Evolutionary conservation across 2,888 invertebrate species (phyloP).

Genomic region (Smittia sp.): DNA sequence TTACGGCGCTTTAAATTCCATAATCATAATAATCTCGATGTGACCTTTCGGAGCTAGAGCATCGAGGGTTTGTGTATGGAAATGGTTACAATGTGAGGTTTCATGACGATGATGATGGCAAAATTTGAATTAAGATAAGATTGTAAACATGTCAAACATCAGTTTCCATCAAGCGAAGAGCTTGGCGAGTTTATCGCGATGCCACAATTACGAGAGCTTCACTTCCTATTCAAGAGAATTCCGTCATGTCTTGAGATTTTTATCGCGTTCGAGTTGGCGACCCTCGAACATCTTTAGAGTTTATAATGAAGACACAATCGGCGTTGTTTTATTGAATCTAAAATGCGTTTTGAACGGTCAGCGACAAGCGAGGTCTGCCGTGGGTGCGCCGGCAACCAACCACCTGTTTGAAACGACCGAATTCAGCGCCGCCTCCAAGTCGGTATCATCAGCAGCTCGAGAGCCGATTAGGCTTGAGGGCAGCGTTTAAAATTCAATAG

Average conservation of each 20-base stretch:
- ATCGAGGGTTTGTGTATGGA: not conserved
- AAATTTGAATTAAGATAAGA: constrained; percentile 15
- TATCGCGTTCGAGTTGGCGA: constrained; percentile 6
- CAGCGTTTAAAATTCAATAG: not conserved
- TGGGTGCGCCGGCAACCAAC: constrained; percentile 2
- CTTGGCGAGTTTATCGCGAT: not conserved
- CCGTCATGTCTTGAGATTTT: not conserved
- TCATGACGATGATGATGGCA: not conserved
- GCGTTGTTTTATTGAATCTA: not conserved
- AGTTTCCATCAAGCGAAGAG: not conserved
- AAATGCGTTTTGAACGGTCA: not conserved
- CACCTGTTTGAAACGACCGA: constrained; percentile 3
- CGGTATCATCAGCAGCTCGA: constrained; percentile 1
- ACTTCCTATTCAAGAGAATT: not conserved
- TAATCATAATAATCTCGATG: constrained; percentile 9
- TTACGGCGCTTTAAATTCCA: constrained; percentile 18
- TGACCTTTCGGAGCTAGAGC: constrained; percentile 15
- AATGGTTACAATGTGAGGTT: not conserved
- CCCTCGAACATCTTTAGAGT: constrained; percentile 5
- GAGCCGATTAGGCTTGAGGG: not conserved
- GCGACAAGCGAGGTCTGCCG: not conserved
- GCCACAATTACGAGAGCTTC: constrained; percentile 4
- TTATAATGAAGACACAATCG: constrained; percentile 1
- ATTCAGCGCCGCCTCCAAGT: not conserved
- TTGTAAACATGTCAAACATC: constrained; percentile 20